Evolutionary conservation across 2,888 invertebrate genomes (phyloP), one percentile per base, ranked within the genome.

Genomic region (Drosophila subquinaria): DNA sequence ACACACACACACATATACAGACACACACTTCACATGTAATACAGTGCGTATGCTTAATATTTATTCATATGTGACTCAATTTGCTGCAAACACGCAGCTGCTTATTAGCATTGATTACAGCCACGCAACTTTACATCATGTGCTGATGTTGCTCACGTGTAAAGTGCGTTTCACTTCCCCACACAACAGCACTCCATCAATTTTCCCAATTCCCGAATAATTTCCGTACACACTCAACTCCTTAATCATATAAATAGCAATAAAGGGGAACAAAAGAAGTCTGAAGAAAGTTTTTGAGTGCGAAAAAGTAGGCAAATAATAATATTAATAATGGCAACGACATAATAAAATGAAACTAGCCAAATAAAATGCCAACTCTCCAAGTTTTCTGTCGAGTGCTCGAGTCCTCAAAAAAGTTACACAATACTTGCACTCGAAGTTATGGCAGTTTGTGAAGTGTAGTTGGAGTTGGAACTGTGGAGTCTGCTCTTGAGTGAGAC

Each of bases 41-140:
- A 74, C 67, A 51, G 36, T 50, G 86, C 86, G 82, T 82, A 82
- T 88, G 61, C 76, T 70, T 69, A 38, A 80, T 85, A 76, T 82
- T 62, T 55, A 50, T 52, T 6, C 61, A 73, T 74, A 86, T 77
- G 69, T 53, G 48, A 82, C 68, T 76, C 88, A 74, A 84, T 88
- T 89, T 69, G 63, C 65, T 52, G 51, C 10, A 11, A 66, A 40
- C 89, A 89, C 84, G 84, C 84, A 78, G 47, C 66, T 40, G 38
- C 62, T 57, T 56, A 78, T 78, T 78, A 77, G 59, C 81, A 81
- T 78, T 79, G 78, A 79, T 81, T 69, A 78, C 57, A 73, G 15
- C 73, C 77, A 68, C 76, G 53, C 68, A 52, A 53, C 43, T 38
- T 47, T 38, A 23, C 17, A 8, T 20, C 47, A 63, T 61, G 30